Evolutionary conservation across 2,113 vertebrate genomes (phyloP).

Genomic region (Sitta europaea): DNA sequence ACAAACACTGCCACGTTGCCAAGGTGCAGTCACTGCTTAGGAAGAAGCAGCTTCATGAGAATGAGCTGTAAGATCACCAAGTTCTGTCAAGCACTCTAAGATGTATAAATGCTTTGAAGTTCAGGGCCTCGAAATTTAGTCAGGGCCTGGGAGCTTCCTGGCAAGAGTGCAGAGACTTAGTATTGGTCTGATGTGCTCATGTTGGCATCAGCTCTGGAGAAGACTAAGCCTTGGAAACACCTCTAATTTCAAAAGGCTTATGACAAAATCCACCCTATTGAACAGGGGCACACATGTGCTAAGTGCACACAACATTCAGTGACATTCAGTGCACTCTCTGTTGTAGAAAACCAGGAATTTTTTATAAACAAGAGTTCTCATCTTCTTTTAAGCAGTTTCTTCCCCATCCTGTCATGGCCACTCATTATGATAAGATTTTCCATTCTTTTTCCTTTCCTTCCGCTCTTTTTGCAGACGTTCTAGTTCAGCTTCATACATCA

Average conservation of each 20-base stretch:
- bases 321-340: neutral
- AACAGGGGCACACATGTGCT: neutral
- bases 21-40: neutral
- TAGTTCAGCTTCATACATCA: slow-evolving; percentile 96
- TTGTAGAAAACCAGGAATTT: neutral
- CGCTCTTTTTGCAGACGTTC: slow-evolving; percentile 89
- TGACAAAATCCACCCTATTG: neutral
- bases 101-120: neutral
- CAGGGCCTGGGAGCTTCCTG: neutral
- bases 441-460: slow-evolving; percentile 85
- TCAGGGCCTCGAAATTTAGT: neutral
- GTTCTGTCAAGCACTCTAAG: neutral
- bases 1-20: neutral
- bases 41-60: neutral
- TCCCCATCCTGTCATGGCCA: slow-evolving; percentile 81
- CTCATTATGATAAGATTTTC: slow-evolving; percentile 84
- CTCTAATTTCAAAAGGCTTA: neutral
- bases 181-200: neutral
- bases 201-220: neutral
- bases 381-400: neutral
- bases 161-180: neutral
- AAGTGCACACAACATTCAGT: neutral
- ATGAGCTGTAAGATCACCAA: neutral
- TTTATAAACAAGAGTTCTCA: neutral
- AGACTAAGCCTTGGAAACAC: neutral